Percentiles rank a stretch among this genome's conserved stretches.
These are phyloP conservation scores for Tautogolabrus adspersus DNA, from an alignment of 2,113 vertebrate species.

Conservation along the genomic window DNA sequence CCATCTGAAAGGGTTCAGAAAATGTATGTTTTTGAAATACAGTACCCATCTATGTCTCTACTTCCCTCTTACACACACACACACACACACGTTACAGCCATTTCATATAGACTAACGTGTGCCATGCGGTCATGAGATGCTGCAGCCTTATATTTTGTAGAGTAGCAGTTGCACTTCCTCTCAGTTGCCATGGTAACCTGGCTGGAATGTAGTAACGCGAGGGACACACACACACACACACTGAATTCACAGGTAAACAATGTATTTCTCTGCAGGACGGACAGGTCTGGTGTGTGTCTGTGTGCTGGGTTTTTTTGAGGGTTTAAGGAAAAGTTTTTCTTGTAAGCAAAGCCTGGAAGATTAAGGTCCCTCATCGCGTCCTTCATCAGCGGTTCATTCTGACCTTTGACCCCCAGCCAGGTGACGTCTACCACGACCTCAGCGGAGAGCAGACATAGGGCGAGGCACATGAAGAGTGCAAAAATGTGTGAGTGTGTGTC, in stretches of 20 bases:
- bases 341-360: conserved; percentile 31
- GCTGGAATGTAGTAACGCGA: conserved; percentile 69
- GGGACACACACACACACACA: conserved; percentile 16
- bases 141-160: not conserved
- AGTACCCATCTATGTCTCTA: conserved; percentile 18
- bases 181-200: conserved; percentile 55
- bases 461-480: conserved; percentile 54
- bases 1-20: conserved; percentile 14
- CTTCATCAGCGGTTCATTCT: conserved; percentile 74
- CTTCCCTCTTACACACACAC: conserved; percentile 3
- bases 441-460: conserved; percentile 27
- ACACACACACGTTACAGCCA: not conserved
- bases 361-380: conserved; percentile 76
- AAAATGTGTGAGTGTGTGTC: conserved; percentile 15
- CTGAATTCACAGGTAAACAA: conserved; percentile 75
- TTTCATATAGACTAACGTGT: not conserved
- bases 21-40: conserved; percentile 43
- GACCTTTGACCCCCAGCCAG: conserved; percentile 74
- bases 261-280: conserved; percentile 45
- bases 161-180: conserved; percentile 27
- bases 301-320: not conserved
- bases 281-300: conserved; percentile 40
- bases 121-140: conserved; percentile 6
- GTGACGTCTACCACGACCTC: not conserved
- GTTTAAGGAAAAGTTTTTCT: not conserved